Base-by-base conservation (phyloP, 2,797 vertebrate genomes). In the Taeniopygia guttata region DNA sequence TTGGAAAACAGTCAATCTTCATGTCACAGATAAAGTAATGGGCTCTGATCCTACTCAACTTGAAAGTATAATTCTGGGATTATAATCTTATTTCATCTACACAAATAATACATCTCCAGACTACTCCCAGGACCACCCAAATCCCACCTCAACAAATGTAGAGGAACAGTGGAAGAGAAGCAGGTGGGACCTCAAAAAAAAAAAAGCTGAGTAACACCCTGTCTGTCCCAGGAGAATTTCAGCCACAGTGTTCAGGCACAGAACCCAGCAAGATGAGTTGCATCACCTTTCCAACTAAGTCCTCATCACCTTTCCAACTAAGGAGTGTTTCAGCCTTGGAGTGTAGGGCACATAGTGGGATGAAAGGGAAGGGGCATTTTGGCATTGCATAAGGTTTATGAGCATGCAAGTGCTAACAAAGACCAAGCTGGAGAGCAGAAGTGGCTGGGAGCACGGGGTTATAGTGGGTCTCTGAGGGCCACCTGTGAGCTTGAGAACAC, bases 341-440 rank as follows among this genome's bases (percentile, higher is more conserved):
- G 10, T 30, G 21, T 4, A 22, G 26, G 20, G 14, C 17, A n/a
- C 25, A 6, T 0, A 5, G 29, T 1, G 6, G 20, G 12, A 77
- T 5, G 21, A n/a, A 80, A 30, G 8, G 11, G 17, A 78, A 77
- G 22, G 14, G 14, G 4, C 27, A 36, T 48, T 89, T 58, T 25
- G 42, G 32, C 56, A 56, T 13, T 36, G n/a, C 8, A 26, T 15
- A 0, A 0, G 4, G 25, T 51, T 86, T 63, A 54, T 4, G 11
- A 78, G 45, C 5, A 13, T 3, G 16, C 0, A 0, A 59, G 16
- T 2, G 2, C 15, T 56, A 60, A n/a, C 2, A 1, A 84, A 67
- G 26, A 51, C 15, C 5, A 1, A 62, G 43, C 4, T 54, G 34
- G 34, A 66, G 4, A 69, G 48, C 16, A 52, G n/a, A 77, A 80